Percentiles rank a stretch among this genome's conserved stretches.
These are phyloP conservation scores for Acanthornis magna DNA, from an alignment of 2,797 vertebrate species.

Conservation along the genomic window DNA sequence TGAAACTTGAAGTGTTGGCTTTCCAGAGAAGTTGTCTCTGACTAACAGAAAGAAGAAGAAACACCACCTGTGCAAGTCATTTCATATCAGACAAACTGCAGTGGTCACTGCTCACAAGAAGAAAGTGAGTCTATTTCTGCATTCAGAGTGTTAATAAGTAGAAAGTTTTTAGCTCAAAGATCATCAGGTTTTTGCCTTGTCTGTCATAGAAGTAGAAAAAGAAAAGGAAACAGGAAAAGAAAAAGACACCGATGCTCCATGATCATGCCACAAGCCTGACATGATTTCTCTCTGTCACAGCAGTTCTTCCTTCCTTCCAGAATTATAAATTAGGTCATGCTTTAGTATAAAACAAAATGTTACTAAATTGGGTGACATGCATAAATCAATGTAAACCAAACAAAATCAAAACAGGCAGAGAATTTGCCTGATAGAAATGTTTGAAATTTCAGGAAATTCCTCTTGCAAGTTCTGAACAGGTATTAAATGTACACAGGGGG, in stretches of 20 bases:
- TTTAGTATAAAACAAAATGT: background rate
- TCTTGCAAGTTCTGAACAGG: background rate
- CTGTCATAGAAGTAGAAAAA: background rate
- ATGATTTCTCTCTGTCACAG: background rate
- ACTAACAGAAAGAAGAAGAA: background rate
- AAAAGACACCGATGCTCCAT: background rate
- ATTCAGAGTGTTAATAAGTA: background rate
- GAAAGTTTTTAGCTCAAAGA: background rate
- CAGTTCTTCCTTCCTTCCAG: background rate
- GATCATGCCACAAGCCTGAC: background rate
- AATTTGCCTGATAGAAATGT: background rate
- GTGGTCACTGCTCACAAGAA: background rate
- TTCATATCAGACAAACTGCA: background rate
- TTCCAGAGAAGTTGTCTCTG: background rate
- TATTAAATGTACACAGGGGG: background rate
- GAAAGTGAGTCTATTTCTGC: background rate
- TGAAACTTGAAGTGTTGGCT: fast-evolving
- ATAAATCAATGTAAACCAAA: background rate
- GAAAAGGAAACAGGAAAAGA: background rate
- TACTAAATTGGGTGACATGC: background rate
- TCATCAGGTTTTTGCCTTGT: background rate
- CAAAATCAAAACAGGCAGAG: background rate
- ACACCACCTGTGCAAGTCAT: background rate
- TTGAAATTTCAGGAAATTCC: background rate
- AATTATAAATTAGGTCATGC: background rate